Base-by-base conservation (phyloP, 1,140 invertebrate species). In the Heliconius eleuchia region DNA sequence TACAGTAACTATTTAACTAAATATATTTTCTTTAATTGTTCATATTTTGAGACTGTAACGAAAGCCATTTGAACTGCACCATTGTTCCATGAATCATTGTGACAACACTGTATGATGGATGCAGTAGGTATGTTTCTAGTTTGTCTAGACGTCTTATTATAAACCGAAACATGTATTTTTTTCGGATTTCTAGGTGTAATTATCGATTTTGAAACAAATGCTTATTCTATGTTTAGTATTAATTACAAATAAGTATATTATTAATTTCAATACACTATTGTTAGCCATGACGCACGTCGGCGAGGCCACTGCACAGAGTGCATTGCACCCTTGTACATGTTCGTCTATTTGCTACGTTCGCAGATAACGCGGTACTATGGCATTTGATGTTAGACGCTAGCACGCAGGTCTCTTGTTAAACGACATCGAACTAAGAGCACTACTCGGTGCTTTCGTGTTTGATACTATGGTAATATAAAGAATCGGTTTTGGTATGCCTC, bases 301-400 rank as follows among this genome's bases (percentile, higher is more conserved):
- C 80, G 80, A 57, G 80, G 76, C 73, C 80, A 78, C 57, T 84
- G 83, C 83, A 82, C 72, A 34, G 77, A 82, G 83, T 84, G 83
- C 83, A 80, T 78, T 84, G 83, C 80, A 76, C 83, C 78, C 80
- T 82, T 80, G 80, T 70, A 73, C 60, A 57, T 80, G 78, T 80
- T 80, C 81, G 77, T 80, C 80, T 81, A 81, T 80, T 80, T 77
- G 78, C 76, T 80, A 75, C 78, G 78, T 74, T 79, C 72, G 75
- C 52, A 80, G 82, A 84, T 84, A 84, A 80, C 82, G 78, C 60
- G 57, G 74, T 37, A 71, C 74, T 34, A 66, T 76, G 46, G 74
- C 70, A 66, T 57, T 60, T 57, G 74, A 76, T 74, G 39, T 72
- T 39, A 42, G 30, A 72, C 71, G 39, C 39, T 72, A 39, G 39